These are phyloP conservation scores for Gymnocephalus cernua DNA, from an alignment of 2,113 vertebrate genomes.

Conservation along the genomic window DNA sequence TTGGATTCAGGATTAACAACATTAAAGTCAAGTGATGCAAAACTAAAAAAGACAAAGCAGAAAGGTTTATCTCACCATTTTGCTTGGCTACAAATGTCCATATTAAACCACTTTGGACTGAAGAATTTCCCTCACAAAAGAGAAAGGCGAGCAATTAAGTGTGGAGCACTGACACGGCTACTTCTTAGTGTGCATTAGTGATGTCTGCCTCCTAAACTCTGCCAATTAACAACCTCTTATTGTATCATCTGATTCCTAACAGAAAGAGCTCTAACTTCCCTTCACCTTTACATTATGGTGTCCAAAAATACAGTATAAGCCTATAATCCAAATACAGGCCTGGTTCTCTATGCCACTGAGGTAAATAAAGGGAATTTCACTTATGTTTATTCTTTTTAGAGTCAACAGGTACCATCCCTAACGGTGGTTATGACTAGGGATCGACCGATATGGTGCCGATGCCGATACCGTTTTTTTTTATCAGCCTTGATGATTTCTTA, in stretches of 20 bases:
- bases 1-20: slow-evolving; percentile 9
- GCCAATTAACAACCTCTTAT: not conserved
- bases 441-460: too few species aligned
- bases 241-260: not conserved
- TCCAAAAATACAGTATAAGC: not conserved
- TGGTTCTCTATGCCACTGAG: not conserved
- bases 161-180: not conserved
- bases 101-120: not conserved
- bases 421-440: not conserved
- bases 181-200: not conserved
- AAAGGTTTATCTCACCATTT: not conserved
- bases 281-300: not conserved
- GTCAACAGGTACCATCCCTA: not conserved
- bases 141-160: slow-evolving; percentile 3
- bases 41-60: not conserved
- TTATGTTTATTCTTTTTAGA: too few species aligned
- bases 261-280: not conserved
- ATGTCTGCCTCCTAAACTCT: slow-evolving; percentile 2
- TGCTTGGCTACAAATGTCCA: not conserved
- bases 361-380: not conserved
- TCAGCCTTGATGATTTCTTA: too few species aligned
- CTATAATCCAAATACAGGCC: not conserved
- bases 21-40: not conserved
- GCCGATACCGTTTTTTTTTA: too few species aligned
- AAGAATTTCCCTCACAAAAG: slow-evolving; percentile 10